Conservation (phyloP, 2,888 invertebrate genomes). For the Gastracanthus pulcherrimus region DNA sequence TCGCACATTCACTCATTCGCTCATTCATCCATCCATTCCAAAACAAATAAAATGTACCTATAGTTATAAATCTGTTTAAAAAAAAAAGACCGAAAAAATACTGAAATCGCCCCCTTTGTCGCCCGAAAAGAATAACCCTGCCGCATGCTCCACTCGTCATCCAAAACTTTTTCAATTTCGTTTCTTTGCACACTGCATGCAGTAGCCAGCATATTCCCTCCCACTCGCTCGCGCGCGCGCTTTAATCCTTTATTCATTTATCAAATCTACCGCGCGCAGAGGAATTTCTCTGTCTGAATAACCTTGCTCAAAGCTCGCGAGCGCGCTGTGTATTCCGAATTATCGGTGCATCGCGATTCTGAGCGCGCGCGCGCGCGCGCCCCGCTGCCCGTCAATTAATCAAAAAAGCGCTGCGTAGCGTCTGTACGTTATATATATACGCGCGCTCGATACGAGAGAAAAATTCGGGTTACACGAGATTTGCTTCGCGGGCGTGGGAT, state of each 20-base stretch:
- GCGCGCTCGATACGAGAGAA: no score
- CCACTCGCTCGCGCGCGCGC: no score
- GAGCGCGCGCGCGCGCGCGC: not conserved
- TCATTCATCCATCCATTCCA: not conserved
- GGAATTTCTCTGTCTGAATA: slow-evolving; percentile 24
- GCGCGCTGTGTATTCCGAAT: slow-evolving; percentile 5
- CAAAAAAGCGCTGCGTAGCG: no score
- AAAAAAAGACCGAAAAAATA: no score
- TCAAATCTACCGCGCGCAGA: slow-evolving; percentile 21
- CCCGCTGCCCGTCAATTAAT: slow-evolving; percentile 32
- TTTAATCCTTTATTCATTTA: slow-evolving; percentile 50
- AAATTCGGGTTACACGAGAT: no score
- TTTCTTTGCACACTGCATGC: slow-evolving; percentile 33
- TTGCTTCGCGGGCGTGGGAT: no score
- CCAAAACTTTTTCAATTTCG: slow-evolving; percentile 43
- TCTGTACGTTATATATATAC: no score
- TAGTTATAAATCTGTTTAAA: not conserved
- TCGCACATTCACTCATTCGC: not conserved
- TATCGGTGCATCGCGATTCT: slow-evolving; percentile 23
- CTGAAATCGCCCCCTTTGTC: not conserved
- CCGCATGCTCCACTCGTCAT: slow-evolving; percentile 9
- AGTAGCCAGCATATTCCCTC: no score
- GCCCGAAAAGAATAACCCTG: not conserved
- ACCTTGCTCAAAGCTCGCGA: slow-evolving; percentile 23
- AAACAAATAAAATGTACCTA: not conserved